phyloP scores from a whole-genome alignment of 2,113 vertebrate species.

The Xenopus tropicalis region DNA sequence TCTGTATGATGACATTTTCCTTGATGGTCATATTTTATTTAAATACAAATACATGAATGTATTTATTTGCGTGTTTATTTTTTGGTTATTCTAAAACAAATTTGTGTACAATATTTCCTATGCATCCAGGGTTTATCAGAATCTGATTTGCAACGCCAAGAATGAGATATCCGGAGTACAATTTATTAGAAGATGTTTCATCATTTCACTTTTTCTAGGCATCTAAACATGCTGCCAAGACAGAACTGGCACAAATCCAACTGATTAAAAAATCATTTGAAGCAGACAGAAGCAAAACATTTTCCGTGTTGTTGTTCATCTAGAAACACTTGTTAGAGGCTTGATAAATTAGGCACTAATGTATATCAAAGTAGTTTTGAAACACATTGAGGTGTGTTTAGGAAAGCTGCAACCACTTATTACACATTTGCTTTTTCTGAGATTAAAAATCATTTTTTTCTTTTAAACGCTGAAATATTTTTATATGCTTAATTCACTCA shows the following conservation, averaged over 20 bases:
- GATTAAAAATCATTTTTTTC: neutral
- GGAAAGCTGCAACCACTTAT: slow-evolving; percentile 3
- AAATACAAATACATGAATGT: no score
- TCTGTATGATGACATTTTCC: no score
- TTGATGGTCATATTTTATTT: no score
- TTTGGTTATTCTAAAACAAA: no score
- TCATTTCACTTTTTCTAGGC: neutral
- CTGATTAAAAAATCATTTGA: slow-evolving; percentile 14
- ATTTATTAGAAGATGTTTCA: no score
- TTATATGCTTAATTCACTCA: no score
- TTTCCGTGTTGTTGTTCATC: neutral
- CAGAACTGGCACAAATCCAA: neutral
- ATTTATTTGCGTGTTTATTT: no score
- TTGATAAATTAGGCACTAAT: slow-evolving; percentile 3
- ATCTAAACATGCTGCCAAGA: neutral
- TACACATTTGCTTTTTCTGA: neutral
- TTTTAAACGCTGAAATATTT: no score
- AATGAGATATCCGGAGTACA: no score
- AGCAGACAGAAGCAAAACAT: slow-evolving; percentile 8
- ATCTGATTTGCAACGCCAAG: no score
- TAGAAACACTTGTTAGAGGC: neutral
- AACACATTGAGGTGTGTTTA: slow-evolving; percentile 1
- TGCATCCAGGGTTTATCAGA: no score
- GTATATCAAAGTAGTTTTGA: neutral
- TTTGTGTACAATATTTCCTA: no score